These are phyloP conservation scores for Hoplodrina ambigua DNA, from an alignment of 2,888 invertebrate genomes.

Conservation along the genomic window DNA sequence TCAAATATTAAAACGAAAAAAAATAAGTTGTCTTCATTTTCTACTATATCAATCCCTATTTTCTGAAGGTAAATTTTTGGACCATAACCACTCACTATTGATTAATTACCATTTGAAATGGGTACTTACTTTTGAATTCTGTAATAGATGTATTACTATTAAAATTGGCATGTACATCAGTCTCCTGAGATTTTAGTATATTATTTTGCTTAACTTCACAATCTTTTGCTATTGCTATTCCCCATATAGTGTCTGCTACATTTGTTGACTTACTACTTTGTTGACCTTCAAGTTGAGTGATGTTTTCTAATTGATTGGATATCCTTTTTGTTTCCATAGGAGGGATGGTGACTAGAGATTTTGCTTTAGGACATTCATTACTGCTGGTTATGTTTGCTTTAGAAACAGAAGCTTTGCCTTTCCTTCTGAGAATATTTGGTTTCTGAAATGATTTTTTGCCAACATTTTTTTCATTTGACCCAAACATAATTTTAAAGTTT, in stretches of 20 bases:
- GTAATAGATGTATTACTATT: slow-evolving; percentile 23
- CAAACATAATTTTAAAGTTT: slow-evolving; percentile 76
- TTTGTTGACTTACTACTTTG: slow-evolving; percentile 22
- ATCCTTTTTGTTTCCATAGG: slow-evolving; percentile 21
- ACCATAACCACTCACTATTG: not conserved
- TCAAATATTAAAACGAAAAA: too few species aligned
- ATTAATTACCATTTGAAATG: not conserved
- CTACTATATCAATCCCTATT: not conserved
- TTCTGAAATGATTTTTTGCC: slow-evolving; percentile 81
- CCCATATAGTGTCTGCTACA: slow-evolving; percentile 40
- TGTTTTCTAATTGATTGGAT: slow-evolving; percentile 28
- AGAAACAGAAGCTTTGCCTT: slow-evolving; percentile 67
- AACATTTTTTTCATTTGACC: slow-evolving; percentile 76
- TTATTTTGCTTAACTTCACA: slow-evolving; percentile 36
- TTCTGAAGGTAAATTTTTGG: not conserved
- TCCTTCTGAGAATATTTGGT: slow-evolving; percentile 85
- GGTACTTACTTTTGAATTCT: slow-evolving; percentile 45
- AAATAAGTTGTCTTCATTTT: not conserved
- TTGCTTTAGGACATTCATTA: slow-evolving; percentile 65
- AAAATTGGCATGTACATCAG: slow-evolving; percentile 56
- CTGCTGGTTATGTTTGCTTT: slow-evolving; percentile 56
- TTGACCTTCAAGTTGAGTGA: slow-evolving; percentile 11
- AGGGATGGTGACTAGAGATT: slow-evolving; percentile 45
- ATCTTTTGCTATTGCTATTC: slow-evolving; percentile 41
- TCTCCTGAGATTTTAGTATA: slow-evolving; percentile 43